Conservation (phyloP, 2,888 invertebrate species). For the Heliconius ismenius region DNA sequence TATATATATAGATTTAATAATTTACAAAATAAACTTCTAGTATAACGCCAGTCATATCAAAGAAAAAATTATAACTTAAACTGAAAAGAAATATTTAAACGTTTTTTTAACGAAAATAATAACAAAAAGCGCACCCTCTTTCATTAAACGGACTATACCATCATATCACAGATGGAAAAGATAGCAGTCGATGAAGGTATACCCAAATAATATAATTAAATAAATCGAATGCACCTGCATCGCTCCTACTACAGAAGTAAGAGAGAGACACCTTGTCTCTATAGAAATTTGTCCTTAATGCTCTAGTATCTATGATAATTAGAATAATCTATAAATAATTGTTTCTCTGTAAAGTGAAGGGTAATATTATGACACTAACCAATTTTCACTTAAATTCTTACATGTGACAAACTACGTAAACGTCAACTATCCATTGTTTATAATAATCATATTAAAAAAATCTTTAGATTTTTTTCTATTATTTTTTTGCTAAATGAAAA, state of each 20-base stretch:
- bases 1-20: too few relatives aligned
- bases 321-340: constrained; percentile 21
- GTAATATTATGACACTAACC: constrained; percentile 1
- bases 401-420: neutral
- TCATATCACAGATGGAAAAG: constrained; percentile 57
- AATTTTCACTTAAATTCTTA: neutral
- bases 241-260: constrained; percentile 50
- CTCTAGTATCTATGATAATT: neutral
- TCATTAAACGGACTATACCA: constrained; percentile 48
- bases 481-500: neutral
- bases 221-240: constrained; percentile 65
- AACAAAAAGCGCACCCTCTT: constrained; percentile 48
- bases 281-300: constrained; percentile 34
- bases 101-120: constrained; percentile 11
- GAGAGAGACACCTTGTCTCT: constrained; percentile 56
- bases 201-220: constrained; percentile 68
- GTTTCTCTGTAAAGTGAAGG: constrained; percentile 1
- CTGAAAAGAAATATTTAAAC: too few relatives aligned
- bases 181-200: constrained; percentile 55
- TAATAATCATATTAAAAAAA: neutral
- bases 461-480: too few relatives aligned
- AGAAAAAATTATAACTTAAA: neutral
- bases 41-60: neutral
- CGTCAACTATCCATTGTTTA: neutral
- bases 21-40: neutral